phyloP scores from a whole-genome alignment of 2,113 vertebrate genomes.

The Vireo altiloquus region DNA sequence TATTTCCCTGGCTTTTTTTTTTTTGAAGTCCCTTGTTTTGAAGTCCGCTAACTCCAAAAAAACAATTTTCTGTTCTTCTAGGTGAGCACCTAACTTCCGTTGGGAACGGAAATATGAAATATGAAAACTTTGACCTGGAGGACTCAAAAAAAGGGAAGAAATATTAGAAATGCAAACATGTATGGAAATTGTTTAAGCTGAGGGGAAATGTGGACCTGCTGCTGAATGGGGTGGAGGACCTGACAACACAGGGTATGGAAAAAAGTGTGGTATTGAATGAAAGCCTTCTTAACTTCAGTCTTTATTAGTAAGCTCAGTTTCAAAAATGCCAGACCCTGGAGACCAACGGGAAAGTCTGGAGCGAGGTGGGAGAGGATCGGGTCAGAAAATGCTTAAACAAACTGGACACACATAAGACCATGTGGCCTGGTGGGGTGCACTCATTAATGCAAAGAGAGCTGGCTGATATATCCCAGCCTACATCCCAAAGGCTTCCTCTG shows the following conservation, averaged over 20 bases:
- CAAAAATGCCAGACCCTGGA: neutral
- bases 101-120: neutral
- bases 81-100: neutral
- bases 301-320: neutral
- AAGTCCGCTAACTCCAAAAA: neutral
- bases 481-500: neutral
- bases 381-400: neutral
- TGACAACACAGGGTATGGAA: neutral
- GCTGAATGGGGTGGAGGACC: neutral
- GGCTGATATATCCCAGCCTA: neutral
- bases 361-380: neutral
- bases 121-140: neutral
- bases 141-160: neutral
- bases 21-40: neutral
- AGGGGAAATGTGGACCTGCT: neutral
- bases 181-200: neutral
- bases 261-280: neutral
- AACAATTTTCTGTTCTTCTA: neutral
- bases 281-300: neutral
- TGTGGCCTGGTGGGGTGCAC: neutral
- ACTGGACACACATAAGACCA: no score
- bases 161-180: neutral
- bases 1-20: neutral
- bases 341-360: neutral
- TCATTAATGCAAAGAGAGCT: neutral